phyloP scores from a whole-genome alignment of 2,113 vertebrate genomes.

The Hemiprocne comata region DNA sequence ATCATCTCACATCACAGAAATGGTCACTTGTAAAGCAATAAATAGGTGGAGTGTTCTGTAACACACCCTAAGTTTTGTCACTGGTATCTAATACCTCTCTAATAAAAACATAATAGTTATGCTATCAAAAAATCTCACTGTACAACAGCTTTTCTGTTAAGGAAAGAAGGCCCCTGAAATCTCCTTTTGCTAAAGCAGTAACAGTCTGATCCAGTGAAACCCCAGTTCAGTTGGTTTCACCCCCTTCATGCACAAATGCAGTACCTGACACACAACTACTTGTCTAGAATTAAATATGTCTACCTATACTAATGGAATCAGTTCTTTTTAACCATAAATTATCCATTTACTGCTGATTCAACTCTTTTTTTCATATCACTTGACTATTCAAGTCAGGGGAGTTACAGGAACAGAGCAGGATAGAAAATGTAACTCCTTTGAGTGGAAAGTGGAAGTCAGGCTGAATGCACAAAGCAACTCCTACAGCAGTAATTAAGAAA shows the following conservation, averaged over 20 bases:
- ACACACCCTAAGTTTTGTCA: neutral
- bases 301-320: neutral
- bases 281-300: neutral
- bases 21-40: slow-evolving; percentile 36
- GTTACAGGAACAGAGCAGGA: neutral
- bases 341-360: neutral
- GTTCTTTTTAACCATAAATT: neutral
- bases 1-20: neutral
- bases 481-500: neutral
- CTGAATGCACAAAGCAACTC: neutral
- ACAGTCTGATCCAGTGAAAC: neutral
- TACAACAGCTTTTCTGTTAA: slow-evolving; percentile 1
- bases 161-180: slow-evolving; percentile 11
- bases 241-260: neutral
- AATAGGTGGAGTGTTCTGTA: slow-evolving; percentile 12
- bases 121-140: slow-evolving; percentile 10
- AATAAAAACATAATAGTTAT: neutral
- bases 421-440: neutral
- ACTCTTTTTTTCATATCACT: neutral
- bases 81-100: neutral
- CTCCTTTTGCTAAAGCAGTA: neutral
- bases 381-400: neutral
- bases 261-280: neutral
- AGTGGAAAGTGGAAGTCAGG: neutral
- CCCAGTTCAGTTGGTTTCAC: neutral